A percentile compares a stretch with the other conserved stretches of the same genome.
These are phyloP conservation scores for Tipula vernalis DNA, from an alignment of 2,888 invertebrate genomes.

Conservation along the genomic window DNA sequence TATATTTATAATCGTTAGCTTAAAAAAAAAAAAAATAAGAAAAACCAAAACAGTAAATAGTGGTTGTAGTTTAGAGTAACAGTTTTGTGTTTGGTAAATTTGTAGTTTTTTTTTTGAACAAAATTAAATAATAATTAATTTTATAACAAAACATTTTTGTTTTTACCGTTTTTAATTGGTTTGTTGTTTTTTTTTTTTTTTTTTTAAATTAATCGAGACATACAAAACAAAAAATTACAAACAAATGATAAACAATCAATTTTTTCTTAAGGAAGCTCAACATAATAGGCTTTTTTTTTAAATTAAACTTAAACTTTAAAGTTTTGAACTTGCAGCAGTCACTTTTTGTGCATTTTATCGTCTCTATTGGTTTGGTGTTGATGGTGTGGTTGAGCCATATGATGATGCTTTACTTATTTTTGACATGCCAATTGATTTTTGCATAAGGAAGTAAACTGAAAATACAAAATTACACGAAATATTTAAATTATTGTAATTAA, in stretches of 20 bases:
- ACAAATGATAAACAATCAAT: neutral
- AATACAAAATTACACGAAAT: slow-evolving; percentile 24
- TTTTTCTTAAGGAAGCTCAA: slow-evolving; percentile 4
- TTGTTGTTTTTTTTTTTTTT: neutral
- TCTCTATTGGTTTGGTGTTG: neutral
- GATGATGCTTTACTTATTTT: slow-evolving; percentile 74
- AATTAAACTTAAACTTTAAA: neutral
- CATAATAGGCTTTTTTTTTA: neutral
- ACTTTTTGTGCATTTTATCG: neutral
- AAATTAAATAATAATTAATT: neutral
- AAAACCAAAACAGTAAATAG: neutral
- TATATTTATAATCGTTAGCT: neutral
- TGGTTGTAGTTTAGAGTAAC: neutral
- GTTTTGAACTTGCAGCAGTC: neutral
- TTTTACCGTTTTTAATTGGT: neutral
- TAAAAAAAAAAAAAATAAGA: neutral
- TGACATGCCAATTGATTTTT: slow-evolving; percentile 70
- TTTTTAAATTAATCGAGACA: neutral
- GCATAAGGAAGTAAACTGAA: slow-evolving; percentile 65
- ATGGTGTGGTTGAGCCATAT: slow-evolving; percentile 46
- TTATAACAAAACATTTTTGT: neutral
- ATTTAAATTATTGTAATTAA: slow-evolving; percentile 5
- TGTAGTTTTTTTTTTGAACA: neutral
- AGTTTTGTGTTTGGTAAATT: neutral
- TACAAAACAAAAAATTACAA: neutral